phyloP scores from a whole-genome alignment of 2,888 invertebrate genomes.

The Pelosia muscerda region DNA sequence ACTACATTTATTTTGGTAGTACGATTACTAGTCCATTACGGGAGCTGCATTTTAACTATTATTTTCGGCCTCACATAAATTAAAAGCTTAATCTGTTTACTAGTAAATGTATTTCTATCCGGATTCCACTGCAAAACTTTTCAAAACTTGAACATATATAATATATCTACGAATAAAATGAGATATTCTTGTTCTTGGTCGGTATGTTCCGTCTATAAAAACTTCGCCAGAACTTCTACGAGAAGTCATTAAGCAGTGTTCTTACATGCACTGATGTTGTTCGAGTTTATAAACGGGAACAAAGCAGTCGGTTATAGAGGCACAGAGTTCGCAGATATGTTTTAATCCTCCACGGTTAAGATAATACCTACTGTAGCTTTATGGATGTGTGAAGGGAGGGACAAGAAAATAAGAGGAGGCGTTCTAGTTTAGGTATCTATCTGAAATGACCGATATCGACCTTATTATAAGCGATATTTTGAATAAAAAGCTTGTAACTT shows the following conservation, averaged over 20 bases:
- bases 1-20: too few relatives aligned
- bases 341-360: conserved; percentile 71
- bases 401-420: not conserved
- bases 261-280: conserved; percentile 26
- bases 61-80: not conserved
- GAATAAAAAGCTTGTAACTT: not conserved
- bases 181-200: not conserved
- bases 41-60: not conserved
- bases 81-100: not conserved
- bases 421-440: not conserved
- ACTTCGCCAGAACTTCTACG: conserved; percentile 12
- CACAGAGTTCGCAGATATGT: conserved; percentile 61
- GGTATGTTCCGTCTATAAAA: conserved; percentile 2
- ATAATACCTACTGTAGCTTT: conserved; percentile 50
- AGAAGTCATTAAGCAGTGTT: conserved; percentile 22
- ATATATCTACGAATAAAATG: not conserved
- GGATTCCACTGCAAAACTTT: not conserved
- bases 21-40: too few relatives aligned
- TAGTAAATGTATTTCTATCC: not conserved
- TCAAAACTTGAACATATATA: not conserved
- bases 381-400: conserved; percentile 41
- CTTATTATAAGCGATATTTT: not conserved
- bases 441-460: not conserved
- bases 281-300: conserved; percentile 64
- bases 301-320: conserved; percentile 39